Base-by-base conservation (phyloP, 1,140 invertebrate genomes). In the Acromyrmex charruanus region DNA sequence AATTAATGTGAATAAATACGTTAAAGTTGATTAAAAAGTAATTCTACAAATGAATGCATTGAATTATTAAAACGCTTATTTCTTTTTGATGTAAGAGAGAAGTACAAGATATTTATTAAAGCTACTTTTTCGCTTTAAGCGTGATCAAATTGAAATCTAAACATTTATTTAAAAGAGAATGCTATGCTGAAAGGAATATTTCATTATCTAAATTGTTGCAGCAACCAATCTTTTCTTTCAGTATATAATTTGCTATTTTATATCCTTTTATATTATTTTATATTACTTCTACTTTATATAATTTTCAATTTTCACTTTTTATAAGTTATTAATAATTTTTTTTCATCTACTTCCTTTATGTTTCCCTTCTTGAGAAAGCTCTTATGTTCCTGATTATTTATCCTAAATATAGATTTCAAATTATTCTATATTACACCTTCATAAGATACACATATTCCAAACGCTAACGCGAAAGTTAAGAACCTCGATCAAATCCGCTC, bases 21-120 rank as follows among this genome's bases (percentile, higher is more conserved):
- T 39, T 39, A 10, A 72, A 72, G 2, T 72, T 72, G 44, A 72
- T 72, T 72, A 39, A 75, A 75, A 59, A 14, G 3, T 39, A 75
- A 75, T 59, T 7, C n/a, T 21, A 74, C 53, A 53, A 72, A 72
- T 58, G 3, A 58, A 39, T 21, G 12, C 7, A 10, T 16, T 25
- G 12, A n/a, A 59, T 39, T 25, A 39, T 75, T 75, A 75, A 58
- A 75, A 75, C 3, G 18, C 10, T 74, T 14, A 58, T 75, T 75
- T 3, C 14, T 14, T 58, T 75, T 49, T 5, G 25, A 44, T 18
- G 21, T 25, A 44, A 44, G 10, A 44, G 39, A 44, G 10, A 44
- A 44, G 1, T 7, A 14, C 12, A 28, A 49, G 14, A 49, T 71
- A 71, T 44, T 25, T 49, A 71, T 71, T 71, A 25, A 25, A 25